These are phyloP conservation scores for Bombus terrestris DNA, from an alignment of 1,140 invertebrate genomes.

Conservation along the genomic window DNA sequence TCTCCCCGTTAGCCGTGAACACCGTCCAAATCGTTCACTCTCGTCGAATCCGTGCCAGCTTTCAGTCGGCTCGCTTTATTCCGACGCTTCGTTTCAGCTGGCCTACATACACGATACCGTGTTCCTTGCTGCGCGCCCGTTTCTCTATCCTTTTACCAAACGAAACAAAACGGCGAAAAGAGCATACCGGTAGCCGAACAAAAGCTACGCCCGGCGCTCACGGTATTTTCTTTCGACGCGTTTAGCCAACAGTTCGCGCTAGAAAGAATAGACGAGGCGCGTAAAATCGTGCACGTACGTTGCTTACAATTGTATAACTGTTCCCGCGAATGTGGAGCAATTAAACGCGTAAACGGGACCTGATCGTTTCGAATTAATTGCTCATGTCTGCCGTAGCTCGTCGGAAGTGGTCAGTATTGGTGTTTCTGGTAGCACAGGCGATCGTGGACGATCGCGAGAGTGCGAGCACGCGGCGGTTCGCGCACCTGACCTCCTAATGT, in stretches of 20 bases:
- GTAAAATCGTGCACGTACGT: neutral
- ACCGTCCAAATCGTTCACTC: conserved; percentile 15
- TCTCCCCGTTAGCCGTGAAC: conserved; percentile 36
- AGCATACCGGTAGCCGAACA: neutral
- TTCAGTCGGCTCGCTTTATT: conserved; percentile 29
- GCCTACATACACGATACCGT: conserved; percentile 29
- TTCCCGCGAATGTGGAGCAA: conserved; percentile 46
- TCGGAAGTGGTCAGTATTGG: neutral
- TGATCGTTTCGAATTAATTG: conserved; percentile 40
- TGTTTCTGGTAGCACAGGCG: neutral
- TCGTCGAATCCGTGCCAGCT: conserved; percentile 33
- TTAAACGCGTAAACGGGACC: conserved; percentile 37
- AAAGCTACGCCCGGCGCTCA: conserved; percentile 11
- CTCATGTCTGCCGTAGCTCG: neutral
- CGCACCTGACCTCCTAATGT: conserved; percentile 8
- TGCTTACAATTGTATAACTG: conserved; percentile 8
- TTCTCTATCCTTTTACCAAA: conserved; percentile 52
- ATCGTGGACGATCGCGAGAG: neutral
- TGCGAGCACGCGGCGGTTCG: neutral
- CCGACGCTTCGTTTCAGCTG: conserved; percentile 46
- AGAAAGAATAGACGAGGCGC: neutral
- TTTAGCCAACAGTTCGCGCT: neutral
- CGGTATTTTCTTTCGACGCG: neutral
- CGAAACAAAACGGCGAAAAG: conserved; percentile 40
- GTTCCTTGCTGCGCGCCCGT: conserved; percentile 31